Evolutionary conservation across 2,888 invertebrate genomes (phyloP).

Genomic region (Chydorus sphaericus): DNA sequence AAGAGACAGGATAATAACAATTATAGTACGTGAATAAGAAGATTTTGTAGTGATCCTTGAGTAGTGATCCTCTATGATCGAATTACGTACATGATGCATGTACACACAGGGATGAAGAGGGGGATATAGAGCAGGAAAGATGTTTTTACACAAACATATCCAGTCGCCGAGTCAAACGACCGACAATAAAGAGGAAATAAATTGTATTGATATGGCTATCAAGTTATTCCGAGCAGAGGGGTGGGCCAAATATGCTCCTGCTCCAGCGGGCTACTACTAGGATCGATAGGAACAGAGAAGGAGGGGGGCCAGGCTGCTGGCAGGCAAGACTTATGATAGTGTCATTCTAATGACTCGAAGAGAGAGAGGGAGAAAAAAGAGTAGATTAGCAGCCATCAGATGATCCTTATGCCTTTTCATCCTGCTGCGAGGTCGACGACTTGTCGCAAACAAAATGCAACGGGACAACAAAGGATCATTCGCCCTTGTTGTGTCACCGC

Average conservation of each 20-base stretch:
- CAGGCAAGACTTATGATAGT: slow-evolving; percentile 4
- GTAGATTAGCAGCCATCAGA: slow-evolving; percentile 6
- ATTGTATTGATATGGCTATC: neutral
- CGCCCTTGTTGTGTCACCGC: neutral
- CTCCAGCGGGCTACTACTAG: neutral
- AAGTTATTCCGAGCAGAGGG: neutral
- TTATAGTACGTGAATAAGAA: too few species aligned
- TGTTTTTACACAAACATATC: too few species aligned
- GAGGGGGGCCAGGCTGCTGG: neutral
- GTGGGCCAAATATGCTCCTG: neutral
- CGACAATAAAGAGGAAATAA: neutral
- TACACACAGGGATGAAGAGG: too few species aligned
- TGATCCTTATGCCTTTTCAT: neutral
- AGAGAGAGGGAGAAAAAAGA: neutral
- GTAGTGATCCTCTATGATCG: too few species aligned
- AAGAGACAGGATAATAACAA: too few species aligned
- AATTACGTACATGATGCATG: too few species aligned
- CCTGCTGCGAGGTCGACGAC: neutral
- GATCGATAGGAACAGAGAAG: slow-evolving; percentile 4
- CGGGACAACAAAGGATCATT: neutral
- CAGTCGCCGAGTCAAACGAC: too few species aligned
- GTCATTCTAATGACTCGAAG: slow-evolving; percentile 2
- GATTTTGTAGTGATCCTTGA: too few species aligned
- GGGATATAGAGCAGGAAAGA: too few species aligned
- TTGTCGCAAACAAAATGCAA: neutral